Percentiles rank a stretch among this genome's conserved stretches.
Conservation (phyloP, 1,140 invertebrate species). For the Calycopis cecrops region DNA sequence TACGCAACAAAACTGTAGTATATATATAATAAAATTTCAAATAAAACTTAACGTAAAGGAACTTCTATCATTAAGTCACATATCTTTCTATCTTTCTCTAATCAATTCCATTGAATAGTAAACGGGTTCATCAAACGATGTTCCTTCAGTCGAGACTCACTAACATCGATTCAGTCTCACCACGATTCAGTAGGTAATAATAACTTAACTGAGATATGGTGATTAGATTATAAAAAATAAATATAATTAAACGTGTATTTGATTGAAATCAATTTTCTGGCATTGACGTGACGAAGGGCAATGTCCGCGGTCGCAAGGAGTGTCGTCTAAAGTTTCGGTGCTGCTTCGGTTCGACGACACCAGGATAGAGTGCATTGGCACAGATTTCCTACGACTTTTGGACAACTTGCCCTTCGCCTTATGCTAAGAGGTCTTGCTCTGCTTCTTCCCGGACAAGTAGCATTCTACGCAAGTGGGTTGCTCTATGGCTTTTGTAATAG, state of each 20-base stretch:
- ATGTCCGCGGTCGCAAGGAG: constrained; percentile 39
- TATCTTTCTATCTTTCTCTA: constrained; percentile 26
- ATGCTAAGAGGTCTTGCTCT: constrained; percentile 78
- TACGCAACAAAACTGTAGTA: neutral
- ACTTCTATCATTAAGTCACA: constrained; percentile 17
- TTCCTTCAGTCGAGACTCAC: constrained; percentile 6
- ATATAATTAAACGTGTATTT: constrained; percentile 63
- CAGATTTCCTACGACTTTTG: constrained; percentile 65
- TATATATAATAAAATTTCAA: constrained; percentile 8
- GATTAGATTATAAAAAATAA: constrained; percentile 9
- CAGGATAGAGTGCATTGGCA: constrained; percentile 50
- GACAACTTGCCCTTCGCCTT: constrained; percentile 73
- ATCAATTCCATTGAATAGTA: constrained; percentile 40
- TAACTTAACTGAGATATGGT: constrained; percentile 11
- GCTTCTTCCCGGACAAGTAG: constrained; percentile 76
- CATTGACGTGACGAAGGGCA: constrained; percentile 41
- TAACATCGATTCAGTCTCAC: constrained; percentile 7
- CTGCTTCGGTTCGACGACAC: constrained; percentile 67
- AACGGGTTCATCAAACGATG: constrained; percentile 2
- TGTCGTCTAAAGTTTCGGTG: constrained; percentile 62
- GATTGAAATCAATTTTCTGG: constrained; percentile 49
- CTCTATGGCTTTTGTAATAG: constrained; percentile 76
- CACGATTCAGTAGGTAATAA: constrained; percentile 2
- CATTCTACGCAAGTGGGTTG: constrained; percentile 81
- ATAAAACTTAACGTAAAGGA: constrained; percentile 17